Evolutionary conservation across 2,113 vertebrate genomes (phyloP).

Genomic region (Triplophysa siluroides): DNA sequence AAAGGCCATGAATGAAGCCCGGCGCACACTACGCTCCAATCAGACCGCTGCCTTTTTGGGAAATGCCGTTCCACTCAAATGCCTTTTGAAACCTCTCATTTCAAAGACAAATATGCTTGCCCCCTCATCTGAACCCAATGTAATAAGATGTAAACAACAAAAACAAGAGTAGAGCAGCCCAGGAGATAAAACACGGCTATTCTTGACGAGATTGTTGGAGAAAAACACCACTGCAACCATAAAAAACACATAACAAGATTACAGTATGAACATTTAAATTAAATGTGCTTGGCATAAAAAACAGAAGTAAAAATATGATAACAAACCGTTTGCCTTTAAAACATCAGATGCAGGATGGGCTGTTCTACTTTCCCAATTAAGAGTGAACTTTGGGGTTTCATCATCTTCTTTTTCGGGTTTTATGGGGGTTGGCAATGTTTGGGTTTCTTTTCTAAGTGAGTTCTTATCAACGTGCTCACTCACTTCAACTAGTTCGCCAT

Average conservation of each 20-base stretch:
- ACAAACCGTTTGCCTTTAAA: too few species aligned
- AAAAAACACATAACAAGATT: not conserved
- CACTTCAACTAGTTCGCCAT: too few species aligned
- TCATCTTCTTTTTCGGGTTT: too few species aligned
- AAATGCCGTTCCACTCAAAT: slow-evolving; percentile 41
- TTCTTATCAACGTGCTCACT: too few species aligned
- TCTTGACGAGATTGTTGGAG: not conserved
- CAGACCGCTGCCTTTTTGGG: slow-evolving; percentile 1
- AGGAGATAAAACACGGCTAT: slow-evolving; percentile 35
- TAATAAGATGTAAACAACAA: slow-evolving; percentile 47
- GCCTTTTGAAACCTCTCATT: slow-evolving; percentile 46
- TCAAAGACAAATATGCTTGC: slow-evolving; percentile 53
- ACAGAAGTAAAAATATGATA: too few species aligned
- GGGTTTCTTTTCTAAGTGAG: too few species aligned
- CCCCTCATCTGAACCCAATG: slow-evolving; percentile 45
- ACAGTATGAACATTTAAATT: too few species aligned
- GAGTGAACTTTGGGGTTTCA: too few species aligned
- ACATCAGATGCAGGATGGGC: too few species aligned
- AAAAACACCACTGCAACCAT: not conserved
- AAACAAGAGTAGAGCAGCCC: slow-evolving; percentile 8
- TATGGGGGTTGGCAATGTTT: too few species aligned
- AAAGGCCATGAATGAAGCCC: slow-evolving; percentile 46
- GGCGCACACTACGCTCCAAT: not conserved
- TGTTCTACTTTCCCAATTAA: too few species aligned
- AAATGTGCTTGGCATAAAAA: too few species aligned